These are phyloP conservation scores for Microtus oregoni DNA, from an alignment of 2,113 vertebrate species.

Conservation along the genomic window DNA sequence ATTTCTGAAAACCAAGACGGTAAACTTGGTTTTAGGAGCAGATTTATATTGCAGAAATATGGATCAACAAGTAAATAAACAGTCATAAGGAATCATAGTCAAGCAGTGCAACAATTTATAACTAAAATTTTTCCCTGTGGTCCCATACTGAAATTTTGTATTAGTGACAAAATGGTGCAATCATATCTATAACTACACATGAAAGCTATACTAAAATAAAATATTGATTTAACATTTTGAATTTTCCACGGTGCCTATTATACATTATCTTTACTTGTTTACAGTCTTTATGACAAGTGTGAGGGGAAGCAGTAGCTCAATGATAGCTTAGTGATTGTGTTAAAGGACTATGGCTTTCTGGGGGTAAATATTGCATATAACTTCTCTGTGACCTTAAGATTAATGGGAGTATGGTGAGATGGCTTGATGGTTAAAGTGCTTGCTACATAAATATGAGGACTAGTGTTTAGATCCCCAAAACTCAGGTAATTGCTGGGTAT, in stretches of 20 bases:
- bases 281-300: slow-evolving; percentile 40
- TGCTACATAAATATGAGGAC: neutral
- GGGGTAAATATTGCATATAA: neutral
- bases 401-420: neutral
- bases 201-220: slow-evolving; percentile 23
- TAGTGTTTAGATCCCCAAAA: neutral
- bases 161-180: neutral
- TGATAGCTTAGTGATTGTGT: neutral
- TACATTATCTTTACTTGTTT: slow-evolving; percentile 4
- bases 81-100: neutral
- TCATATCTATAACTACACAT: neutral
- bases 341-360: neutral
- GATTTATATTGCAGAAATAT: neutral
- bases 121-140: slow-evolving; percentile 16
- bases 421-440: too few species aligned
- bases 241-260: neutral
- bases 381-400: neutral
- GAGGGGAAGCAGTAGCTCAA: neutral
- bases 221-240: slow-evolving; percentile 44
- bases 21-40: neutral
- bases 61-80: neutral
- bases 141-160: neutral
- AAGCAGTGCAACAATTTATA: neutral
- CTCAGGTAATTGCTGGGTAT: neutral
- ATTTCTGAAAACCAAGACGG: neutral